Evolutionary conservation across 2,797 vertebrate species (phyloP).

Genomic region (Delichon dasypus): DNA sequence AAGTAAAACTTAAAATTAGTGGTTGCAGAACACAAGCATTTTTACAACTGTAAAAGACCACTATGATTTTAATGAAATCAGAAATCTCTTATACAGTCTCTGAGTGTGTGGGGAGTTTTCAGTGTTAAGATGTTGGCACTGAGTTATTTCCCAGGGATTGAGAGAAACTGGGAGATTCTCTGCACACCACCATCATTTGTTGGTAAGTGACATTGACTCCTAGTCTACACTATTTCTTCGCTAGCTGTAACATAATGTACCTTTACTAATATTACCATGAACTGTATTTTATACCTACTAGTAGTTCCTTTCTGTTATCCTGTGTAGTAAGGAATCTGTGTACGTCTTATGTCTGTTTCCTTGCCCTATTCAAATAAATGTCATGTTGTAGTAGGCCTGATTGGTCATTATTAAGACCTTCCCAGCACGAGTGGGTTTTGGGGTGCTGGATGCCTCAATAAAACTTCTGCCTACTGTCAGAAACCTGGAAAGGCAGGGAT

Average conservation of each 20-base stretch:
- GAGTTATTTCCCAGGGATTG: background rate
- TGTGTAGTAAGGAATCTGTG: background rate
- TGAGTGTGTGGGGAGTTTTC: background rate
- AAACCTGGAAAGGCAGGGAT: background rate
- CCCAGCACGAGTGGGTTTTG: background rate
- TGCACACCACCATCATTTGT: background rate
- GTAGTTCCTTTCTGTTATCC: background rate
- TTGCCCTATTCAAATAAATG: background rate
- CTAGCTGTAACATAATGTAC: background rate
- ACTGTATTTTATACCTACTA: background rate
- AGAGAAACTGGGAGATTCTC: background rate
- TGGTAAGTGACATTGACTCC: background rate
- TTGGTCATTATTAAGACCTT: background rate
- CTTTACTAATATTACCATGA: background rate
- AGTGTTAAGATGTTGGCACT: rapidly evolving
- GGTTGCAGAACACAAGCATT: background rate
- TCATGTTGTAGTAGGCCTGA: background rate
- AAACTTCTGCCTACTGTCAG: background rate
- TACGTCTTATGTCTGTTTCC: background rate
- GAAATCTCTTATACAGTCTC: background rate
- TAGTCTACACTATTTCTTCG: background rate
- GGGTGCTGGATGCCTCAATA: background rate
- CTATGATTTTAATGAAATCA: background rate
- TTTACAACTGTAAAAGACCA: background rate
- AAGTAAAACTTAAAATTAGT: background rate